Evolutionary conservation across 2,113 vertebrate genomes (phyloP).

Genomic region (Pantherophis guttatus): DNA sequence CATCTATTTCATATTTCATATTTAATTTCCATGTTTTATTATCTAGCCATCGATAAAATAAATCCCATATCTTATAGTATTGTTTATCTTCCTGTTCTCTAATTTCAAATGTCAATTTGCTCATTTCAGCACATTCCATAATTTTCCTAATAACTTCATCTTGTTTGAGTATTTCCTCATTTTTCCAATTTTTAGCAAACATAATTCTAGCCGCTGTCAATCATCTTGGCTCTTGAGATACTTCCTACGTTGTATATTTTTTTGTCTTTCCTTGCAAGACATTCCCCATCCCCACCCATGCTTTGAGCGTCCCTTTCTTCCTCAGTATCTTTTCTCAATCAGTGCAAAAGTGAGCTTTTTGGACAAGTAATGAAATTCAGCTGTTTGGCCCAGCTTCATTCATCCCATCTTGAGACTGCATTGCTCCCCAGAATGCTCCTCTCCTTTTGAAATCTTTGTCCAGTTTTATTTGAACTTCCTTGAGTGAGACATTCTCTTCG

Average conservation of each 20-base stretch:
- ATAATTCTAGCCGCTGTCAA: no score
- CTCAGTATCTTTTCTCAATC: not conserved
- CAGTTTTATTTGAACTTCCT: not conserved
- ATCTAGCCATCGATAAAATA: no score
- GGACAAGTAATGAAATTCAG: not conserved
- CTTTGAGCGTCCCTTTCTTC: no score
- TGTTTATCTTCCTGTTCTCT: no score
- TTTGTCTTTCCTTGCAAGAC: not conserved
- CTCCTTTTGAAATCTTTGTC: not conserved
- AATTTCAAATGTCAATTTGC: no score
- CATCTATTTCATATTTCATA: no score
- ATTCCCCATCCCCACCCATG: not conserved
- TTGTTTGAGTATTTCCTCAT: no score
- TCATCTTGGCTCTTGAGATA: not conserved
- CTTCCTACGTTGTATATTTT: not conserved
- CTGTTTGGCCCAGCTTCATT: not conserved
- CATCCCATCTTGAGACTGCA: rapidly evolving
- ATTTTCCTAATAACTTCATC: no score
- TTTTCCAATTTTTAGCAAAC: no score
- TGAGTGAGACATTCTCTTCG: rapidly evolving
- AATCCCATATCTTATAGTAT: no score
- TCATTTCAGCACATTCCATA: no score
- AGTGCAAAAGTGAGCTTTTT: rapidly evolving
- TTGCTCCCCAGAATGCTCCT: not conserved
- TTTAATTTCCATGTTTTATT: no score